These are phyloP conservation scores for Macrotis lagotis DNA, from an alignment of 2,113 vertebrate species.

Conservation along the genomic window DNA sequence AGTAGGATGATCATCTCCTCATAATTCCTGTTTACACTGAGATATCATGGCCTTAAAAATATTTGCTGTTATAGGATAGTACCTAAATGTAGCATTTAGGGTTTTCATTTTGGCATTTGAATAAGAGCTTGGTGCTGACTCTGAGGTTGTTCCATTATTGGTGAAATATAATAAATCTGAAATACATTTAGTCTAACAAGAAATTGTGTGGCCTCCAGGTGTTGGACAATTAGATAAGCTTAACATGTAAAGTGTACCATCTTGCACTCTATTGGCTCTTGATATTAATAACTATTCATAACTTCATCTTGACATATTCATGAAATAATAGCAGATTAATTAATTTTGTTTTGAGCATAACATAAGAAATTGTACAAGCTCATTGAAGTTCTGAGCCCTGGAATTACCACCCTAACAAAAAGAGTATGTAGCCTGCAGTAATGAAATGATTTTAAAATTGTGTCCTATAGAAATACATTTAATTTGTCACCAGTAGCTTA, in stretches of 20 bases:
- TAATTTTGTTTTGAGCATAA: conserved; percentile 86
- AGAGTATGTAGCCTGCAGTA: conserved; percentile 77
- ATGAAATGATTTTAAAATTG: conserved; percentile 83
- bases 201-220: conserved; percentile 76
- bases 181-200: conserved; percentile 80
- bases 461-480: conserved; percentile 82
- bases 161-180: conserved; percentile 83
- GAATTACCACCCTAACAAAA: conserved; percentile 76
- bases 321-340: conserved; percentile 90
- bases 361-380: conserved; percentile 68
- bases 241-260: conserved; percentile 75
- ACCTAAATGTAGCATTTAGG: not conserved
- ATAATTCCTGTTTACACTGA: conserved; percentile 13
- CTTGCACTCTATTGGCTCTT: conserved; percentile 74
- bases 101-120: conserved; percentile 25
- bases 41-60: conserved; percentile 28
- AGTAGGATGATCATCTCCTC: not conserved
- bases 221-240: conserved; percentile 63
- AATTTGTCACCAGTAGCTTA: conserved; percentile 84
- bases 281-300: conserved; percentile 91
- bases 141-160: conserved; percentile 82
- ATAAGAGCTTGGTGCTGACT: conserved; percentile 74
- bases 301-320: conserved; percentile 87
- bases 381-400: conserved; percentile 56
- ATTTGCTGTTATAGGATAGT: not conserved